Base-by-base conservation (phyloP, 2,797 vertebrate species). In the Phoeniculus purpureus region DNA sequence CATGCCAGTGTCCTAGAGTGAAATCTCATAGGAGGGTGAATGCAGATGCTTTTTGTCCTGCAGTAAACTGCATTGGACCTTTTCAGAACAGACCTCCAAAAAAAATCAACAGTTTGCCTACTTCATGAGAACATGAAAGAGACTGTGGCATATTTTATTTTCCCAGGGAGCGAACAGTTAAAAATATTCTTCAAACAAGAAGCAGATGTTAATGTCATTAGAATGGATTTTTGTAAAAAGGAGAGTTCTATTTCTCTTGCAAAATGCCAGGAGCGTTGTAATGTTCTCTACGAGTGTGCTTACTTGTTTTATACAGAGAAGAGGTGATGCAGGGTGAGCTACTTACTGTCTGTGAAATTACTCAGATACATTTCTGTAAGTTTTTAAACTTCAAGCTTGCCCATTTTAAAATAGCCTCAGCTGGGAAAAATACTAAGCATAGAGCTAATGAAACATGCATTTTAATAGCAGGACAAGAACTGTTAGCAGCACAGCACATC, bases 141-240 rank as follows among this genome's bases (percentile, higher is more conserved):
- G 15, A 48, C 56, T 71, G 62, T 89, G 86, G 62, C 66, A 95
- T 93, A 78, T 64, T 77, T 83, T n/a, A 15, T 86, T 93, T 94
- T 94, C 82, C 58, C 78, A 93, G 90, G 50, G 87, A 88, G 34
- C 74, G 92, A 95, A 93, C 68, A 82, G 95, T 97, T 96, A 97
- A 96, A 95, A 91, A 85, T 95, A 95, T 92, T 94, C 83, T 92
- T 95, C 75, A 94, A 96, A 95, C 85, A 88, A 92, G 65, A 56
- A 94, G 64, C 95, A 96, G 94, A 95, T 96, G 95, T 94, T 95
- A 92, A 92, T 95, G 82, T 88, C 93, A 81, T 96, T 94, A 92
- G 68, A 90, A 78, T 59, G 82, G 77, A 70, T 95, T 93, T 96
- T 89, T 92, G 94, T 92, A 92, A 93, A 91, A 95, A 89, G 37